These are phyloP conservation scores for Pelvicachromis taeniatus DNA, from an alignment of 2,113 vertebrate species.

Conservation along the genomic window DNA sequence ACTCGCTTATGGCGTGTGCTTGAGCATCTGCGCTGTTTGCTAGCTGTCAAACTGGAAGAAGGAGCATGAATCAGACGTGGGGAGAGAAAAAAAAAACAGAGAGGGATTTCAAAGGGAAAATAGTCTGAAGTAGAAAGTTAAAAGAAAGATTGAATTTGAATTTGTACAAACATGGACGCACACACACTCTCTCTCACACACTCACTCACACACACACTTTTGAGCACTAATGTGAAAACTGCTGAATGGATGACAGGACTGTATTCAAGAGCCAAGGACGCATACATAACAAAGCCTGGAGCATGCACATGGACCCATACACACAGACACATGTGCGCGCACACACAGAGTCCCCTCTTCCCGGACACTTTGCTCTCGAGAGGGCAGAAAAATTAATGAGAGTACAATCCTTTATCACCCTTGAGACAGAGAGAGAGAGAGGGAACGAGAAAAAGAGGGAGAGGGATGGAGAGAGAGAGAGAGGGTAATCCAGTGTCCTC, in stretches of 20 bases:
- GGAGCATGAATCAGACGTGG: background rate
- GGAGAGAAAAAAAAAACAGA: background rate
- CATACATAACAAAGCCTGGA: constrained; percentile 52
- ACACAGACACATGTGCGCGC: background rate
- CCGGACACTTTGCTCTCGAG: constrained; percentile 68
- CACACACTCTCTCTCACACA: background rate
- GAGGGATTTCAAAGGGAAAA: constrained; percentile 8
- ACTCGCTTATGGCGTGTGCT: background rate
- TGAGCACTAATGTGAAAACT: constrained; percentile 21
- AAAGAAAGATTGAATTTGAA: constrained; percentile 26
- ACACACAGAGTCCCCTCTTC: constrained; percentile 40
- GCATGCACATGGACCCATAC: constrained; percentile 9
- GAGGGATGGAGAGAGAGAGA: background rate
- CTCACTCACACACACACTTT: background rate
- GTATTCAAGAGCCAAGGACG: constrained; percentile 61
- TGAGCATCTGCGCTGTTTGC: constrained; percentile 6
- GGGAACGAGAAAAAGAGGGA: background rate
- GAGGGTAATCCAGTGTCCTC: constrained; percentile 70
- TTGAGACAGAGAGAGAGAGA: constrained; percentile 54
- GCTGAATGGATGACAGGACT: constrained; percentile 51
- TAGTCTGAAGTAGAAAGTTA: constrained; percentile 23
- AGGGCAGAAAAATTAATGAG: constrained; percentile 73
- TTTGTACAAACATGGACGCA: background rate
- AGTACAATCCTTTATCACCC: constrained; percentile 72
- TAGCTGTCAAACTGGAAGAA: constrained; percentile 36